phyloP scores from a whole-genome alignment of 2,888 invertebrate genomes.

The Strigamia crassipes region DNA sequence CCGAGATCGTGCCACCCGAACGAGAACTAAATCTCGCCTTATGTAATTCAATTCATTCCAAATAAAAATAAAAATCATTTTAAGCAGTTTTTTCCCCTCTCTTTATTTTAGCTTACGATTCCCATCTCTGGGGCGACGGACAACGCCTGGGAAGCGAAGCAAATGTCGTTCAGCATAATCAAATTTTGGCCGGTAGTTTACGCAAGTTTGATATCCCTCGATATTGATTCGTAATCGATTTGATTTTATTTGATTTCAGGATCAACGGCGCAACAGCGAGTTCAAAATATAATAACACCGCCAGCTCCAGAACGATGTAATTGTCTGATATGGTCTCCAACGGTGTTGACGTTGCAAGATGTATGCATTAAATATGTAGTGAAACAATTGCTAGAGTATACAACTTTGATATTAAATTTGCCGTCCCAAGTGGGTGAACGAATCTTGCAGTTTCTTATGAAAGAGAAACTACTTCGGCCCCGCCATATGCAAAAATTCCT shows the following conservation, averaged over 20 bases:
- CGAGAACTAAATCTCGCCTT: neutral
- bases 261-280: neutral
- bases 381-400: neutral
- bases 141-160: neutral
- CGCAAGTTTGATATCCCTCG: no score
- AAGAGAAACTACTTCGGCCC: neutral
- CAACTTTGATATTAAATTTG: slow-evolving; percentile 18
- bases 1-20: neutral
- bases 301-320: neutral
- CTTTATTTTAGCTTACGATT: neutral
- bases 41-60: neutral
- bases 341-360: neutral
- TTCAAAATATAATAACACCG: neutral
- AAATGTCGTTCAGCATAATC: neutral
- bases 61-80: neutral
- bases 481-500: slow-evolving; percentile 8
- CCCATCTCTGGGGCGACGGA: neutral
- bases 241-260: neutral
- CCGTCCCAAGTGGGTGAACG: slow-evolving; percentile 17
- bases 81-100: neutral
- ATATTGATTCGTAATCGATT: no score
- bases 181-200: neutral
- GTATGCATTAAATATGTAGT: slow-evolving; percentile 7
- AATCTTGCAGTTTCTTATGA: slow-evolving; percentile 17
- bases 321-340: neutral